These are phyloP conservation scores for Danio choprae DNA, from an alignment of 2,797 vertebrate genomes.

Conservation along the genomic window DNA sequence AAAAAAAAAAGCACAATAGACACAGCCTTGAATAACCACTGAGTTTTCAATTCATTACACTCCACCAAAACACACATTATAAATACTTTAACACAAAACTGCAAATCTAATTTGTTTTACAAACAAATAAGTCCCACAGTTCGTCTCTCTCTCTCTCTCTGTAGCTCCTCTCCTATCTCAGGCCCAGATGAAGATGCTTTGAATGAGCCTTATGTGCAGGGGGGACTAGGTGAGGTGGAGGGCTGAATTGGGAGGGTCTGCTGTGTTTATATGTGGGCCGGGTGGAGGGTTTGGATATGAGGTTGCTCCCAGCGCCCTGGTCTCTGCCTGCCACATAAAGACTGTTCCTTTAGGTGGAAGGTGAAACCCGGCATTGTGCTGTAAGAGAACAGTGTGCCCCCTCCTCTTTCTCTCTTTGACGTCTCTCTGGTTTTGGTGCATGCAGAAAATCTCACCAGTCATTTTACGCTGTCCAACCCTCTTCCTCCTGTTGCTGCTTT, in stretches of 20 bases:
- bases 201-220: constrained; percentile 91
- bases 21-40: not conserved
- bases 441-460: constrained; percentile 85
- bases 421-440: constrained; percentile 70
- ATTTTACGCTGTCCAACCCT: constrained; percentile 82
- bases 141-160: no score
- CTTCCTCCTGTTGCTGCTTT: constrained; percentile 88
- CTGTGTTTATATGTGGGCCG: constrained; percentile 15
- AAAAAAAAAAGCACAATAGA: no score
- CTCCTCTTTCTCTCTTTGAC: constrained; percentile 21
- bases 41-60: constrained; percentile 1
- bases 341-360: constrained; percentile 76
- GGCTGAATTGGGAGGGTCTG: constrained; percentile 3
- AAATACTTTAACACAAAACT: not conserved
- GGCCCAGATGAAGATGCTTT: constrained; percentile 79
- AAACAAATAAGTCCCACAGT: not conserved
- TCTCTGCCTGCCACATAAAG: constrained; percentile 87
- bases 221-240: constrained; percentile 70
- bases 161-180: constrained; percentile 65
- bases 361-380: constrained; percentile 80
- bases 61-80: not conserved
- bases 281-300: constrained; percentile 23
- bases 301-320: constrained; percentile 60
- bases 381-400: constrained; percentile 78
- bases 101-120: not conserved